phyloP scores from a whole-genome alignment of 2,888 invertebrate genomes.

The Hypena proboscidalis region DNA sequence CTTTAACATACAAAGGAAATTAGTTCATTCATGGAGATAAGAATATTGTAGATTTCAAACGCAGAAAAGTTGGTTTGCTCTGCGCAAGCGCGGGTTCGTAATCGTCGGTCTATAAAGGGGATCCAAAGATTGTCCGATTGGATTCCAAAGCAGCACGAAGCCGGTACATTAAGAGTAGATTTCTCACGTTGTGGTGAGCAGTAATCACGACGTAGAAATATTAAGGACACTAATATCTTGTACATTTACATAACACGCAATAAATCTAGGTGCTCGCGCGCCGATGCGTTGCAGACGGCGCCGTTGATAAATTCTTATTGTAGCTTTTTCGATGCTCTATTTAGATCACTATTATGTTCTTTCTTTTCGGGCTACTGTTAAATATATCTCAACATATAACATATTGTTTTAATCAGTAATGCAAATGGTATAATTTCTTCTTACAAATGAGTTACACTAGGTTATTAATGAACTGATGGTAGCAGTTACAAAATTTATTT shows the following conservation, averaged over 20 bases:
- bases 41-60: constrained; percentile 37
- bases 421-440: too few species aligned
- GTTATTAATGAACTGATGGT: too few species aligned
- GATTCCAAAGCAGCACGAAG: constrained; percentile 57
- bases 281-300: constrained; percentile 62
- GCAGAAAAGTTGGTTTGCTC: constrained; percentile 35
- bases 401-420: too few species aligned
- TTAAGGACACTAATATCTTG: constrained; percentile 82
- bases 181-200: constrained; percentile 69
- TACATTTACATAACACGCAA: constrained; percentile 82
- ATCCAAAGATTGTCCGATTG: constrained; percentile 66
- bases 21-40: constrained; percentile 44
- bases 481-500: too few species aligned
- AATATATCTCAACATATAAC: too few species aligned
- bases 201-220: constrained; percentile 81
- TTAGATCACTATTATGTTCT: constrained; percentile 49
- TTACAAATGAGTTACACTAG: too few species aligned
- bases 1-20: constrained; percentile 54
- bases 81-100: constrained; percentile 41
- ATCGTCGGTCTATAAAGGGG: constrained; percentile 61
- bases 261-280: constrained; percentile 68
- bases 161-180: constrained; percentile 59
- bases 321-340: constrained; percentile 69
- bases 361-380: constrained; percentile 23
- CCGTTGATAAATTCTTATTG: constrained; percentile 76